A percentile compares a stretch with the other conserved stretches of the same genome.
These are phyloP conservation scores for Odiellus spinosus DNA, from an alignment of 2,888 invertebrate species.

Conservation along the genomic window DNA sequence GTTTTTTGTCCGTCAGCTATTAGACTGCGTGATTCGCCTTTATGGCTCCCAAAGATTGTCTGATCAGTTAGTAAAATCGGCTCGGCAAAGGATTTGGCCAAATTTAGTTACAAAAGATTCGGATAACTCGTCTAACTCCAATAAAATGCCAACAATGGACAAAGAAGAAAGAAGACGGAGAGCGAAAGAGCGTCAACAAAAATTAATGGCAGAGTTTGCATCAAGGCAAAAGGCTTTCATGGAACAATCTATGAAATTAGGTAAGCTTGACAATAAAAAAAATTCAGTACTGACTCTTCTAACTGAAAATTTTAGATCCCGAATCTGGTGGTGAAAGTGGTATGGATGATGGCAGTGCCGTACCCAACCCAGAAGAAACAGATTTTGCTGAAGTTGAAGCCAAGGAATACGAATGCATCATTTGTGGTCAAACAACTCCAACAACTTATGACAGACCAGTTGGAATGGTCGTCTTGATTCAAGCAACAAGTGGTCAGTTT, in stretches of 20 bases:
- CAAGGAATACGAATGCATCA: slow-evolving; percentile 83
- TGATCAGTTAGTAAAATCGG: slow-evolving; percentile 42
- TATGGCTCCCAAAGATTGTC: slow-evolving; percentile 4
- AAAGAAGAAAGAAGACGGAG: slow-evolving; percentile 56
- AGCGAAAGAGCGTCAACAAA: slow-evolving; percentile 76
- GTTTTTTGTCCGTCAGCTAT: slow-evolving; percentile 61
- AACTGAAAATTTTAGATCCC: too few species aligned
- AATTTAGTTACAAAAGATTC: slow-evolving; percentile 5
- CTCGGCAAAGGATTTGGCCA: slow-evolving; percentile 61
- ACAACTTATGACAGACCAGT: slow-evolving; percentile 68
- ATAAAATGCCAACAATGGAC: slow-evolving; percentile 39
- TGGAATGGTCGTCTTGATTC: slow-evolving; percentile 73
- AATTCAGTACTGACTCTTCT: too few species aligned
- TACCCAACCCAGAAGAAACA: not conserved
- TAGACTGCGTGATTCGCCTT: slow-evolving; percentile 39
- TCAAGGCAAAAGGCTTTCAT: slow-evolving; percentile 78
- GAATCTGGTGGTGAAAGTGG: too few species aligned
- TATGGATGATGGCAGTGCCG: too few species aligned
- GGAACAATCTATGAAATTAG: slow-evolving; percentile 51
- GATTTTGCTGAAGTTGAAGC: slow-evolving; percentile 1
- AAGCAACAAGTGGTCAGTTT: slow-evolving; percentile 52
- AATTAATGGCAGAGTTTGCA: slow-evolving; percentile 84
- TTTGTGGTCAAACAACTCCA: slow-evolving; percentile 78
- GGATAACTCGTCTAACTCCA: too few species aligned
- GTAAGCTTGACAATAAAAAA: slow-evolving; percentile 30